A percentile compares a stretch with the other conserved stretches of the same genome.
Evolutionary conservation across 2,113 vertebrate species (phyloP).

Genomic region (Noturus placidus): DNA sequence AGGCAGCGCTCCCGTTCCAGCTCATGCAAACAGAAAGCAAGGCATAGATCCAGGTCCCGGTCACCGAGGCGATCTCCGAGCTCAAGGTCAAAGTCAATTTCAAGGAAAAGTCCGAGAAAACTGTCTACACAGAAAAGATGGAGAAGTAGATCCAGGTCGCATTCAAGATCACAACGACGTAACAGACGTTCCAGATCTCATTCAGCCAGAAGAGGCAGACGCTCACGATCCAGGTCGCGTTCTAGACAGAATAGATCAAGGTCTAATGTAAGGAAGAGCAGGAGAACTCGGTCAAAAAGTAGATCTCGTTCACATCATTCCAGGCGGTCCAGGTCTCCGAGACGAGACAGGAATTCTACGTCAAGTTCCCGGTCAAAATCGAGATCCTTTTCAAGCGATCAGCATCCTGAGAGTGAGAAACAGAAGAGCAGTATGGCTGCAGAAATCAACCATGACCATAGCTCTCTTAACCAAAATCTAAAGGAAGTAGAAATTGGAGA

Average conservation of each 20-base stretch:
- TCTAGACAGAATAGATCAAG: conserved; percentile 46
- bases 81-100: conserved; percentile 50
- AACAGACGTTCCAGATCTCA: conserved; percentile 56
- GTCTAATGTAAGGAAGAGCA: conserved; percentile 32
- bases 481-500: conserved; percentile 25
- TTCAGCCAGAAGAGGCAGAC: conserved; percentile 25
- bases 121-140: conserved; percentile 19
- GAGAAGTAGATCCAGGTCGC: conserved; percentile 52
- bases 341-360: conserved; percentile 4
- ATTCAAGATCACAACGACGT: conserved; percentile 33
- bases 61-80: conserved; percentile 28
- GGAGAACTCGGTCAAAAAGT: conserved; percentile 42
- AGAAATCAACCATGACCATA: not conserved
- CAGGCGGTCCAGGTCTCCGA: conserved; percentile 32
- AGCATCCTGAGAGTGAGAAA: not conserved
- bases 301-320: conserved; percentile 48
- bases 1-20: conserved; percentile 36
- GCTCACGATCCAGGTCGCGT: conserved; percentile 54
- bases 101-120: conserved; percentile 36
- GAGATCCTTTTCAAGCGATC: conserved; percentile 23
- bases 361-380: conserved; percentile 55
- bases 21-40: conserved; percentile 65
- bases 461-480: not conserved
- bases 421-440: not conserved
- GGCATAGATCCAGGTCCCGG: conserved; percentile 49